Conservation (phyloP, 2,113 vertebrate genomes). For the Hypocryptadius cinnamomeus region DNA sequence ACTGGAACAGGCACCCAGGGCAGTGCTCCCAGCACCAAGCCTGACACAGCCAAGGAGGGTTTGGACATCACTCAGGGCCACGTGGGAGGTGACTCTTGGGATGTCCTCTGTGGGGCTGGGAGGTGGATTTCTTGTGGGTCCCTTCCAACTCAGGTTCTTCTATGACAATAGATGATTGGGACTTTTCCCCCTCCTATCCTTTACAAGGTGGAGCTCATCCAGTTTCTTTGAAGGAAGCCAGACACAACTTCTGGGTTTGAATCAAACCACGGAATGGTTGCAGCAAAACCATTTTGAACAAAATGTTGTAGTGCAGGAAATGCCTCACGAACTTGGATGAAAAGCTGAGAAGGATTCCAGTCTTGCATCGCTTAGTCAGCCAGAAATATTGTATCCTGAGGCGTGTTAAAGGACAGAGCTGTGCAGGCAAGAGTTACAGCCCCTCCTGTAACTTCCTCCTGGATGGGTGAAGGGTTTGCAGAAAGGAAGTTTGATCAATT, state of each 20-base stretch:
- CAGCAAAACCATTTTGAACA: neutral
- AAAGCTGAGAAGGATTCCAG: neutral
- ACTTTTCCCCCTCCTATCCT: neutral
- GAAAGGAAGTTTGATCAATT: neutral
- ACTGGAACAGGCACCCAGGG: neutral
- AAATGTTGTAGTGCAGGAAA: neutral
- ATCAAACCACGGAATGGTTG: neutral
- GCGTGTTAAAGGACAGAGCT: neutral
- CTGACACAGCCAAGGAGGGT: neutral
- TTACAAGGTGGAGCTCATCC: neutral
- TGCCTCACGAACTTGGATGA: neutral
- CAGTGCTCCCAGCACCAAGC: neutral
- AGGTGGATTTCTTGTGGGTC: neutral
- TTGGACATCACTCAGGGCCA: neutral
- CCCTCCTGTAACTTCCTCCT: neutral
- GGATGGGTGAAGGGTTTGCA: neutral
- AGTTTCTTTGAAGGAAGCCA: neutral
- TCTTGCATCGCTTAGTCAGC: neutral
- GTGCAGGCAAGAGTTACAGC: neutral
- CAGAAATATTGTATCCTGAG: neutral
- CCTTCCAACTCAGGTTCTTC: neutral
- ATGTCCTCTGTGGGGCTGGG: neutral
- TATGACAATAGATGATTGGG: neutral
- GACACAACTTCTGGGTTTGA: neutral
- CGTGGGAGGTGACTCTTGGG: neutral